Conservation (phyloP, 2,113 vertebrate genomes). For the Xenopus tropicalis region DNA sequence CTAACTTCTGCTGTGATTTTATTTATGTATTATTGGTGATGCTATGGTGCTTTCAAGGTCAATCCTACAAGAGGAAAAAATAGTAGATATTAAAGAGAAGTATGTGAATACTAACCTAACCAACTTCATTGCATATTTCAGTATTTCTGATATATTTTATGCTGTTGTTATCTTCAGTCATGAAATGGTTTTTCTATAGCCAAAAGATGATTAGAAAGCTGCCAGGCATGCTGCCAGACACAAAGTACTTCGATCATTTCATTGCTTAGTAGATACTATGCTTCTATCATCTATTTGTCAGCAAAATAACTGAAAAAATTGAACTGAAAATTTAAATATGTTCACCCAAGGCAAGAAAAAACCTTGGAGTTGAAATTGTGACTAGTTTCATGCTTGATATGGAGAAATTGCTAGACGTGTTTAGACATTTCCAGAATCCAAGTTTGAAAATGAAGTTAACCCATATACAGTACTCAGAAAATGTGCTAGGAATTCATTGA, state of each 20-base stretch:
- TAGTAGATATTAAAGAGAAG: not conserved
- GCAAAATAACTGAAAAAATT: slow-evolving; percentile 38
- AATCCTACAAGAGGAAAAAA: not conserved
- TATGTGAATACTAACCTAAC: slow-evolving; percentile 15
- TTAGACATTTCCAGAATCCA: not conserved
- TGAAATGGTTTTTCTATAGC: slow-evolving; percentile 36
- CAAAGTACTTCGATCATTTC: slow-evolving; percentile 39
- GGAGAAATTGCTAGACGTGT: not conserved
- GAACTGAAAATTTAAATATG: slow-evolving; percentile 39
- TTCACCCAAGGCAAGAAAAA: slow-evolving; percentile 27
- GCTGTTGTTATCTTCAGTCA: slow-evolving; percentile 20
- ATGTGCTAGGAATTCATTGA: no score
- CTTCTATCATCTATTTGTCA: slow-evolving; percentile 43
- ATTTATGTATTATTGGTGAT: no score
- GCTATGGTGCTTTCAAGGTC: no score
- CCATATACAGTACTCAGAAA: no score
- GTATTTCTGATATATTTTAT: slow-evolving; percentile 19
- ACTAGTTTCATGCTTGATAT: slow-evolving; percentile 1
- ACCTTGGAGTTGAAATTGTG: not conserved
- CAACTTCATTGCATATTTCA: slow-evolving; percentile 27
- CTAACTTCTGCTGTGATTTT: no score
- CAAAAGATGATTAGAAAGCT: slow-evolving; percentile 41
- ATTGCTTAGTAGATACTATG: slow-evolving; percentile 25
- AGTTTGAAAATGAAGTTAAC: not conserved
- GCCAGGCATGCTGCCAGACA: slow-evolving; percentile 32